Conservation (phyloP, 2,113 vertebrate genomes). For the Gadus macrocephalus region DNA sequence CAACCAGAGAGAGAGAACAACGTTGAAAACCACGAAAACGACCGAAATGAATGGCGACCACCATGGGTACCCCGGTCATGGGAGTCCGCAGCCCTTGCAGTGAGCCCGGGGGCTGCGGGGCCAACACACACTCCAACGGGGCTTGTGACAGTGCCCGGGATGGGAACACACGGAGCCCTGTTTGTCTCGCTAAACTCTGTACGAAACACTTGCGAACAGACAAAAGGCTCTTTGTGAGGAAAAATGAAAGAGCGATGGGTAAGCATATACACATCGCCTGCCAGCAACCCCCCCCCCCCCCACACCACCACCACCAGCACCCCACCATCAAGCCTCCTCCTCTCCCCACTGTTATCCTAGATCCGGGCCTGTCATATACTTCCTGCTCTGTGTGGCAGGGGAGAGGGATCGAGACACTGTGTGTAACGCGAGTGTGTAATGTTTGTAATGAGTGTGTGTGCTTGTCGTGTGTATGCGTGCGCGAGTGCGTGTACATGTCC, state of each 20-base stretch:
- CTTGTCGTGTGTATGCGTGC: too few species aligned
- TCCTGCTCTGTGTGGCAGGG: not conserved
- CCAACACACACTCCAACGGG: constrained; percentile 15
- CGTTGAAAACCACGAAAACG: constrained; percentile 15
- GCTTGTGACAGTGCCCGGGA: constrained; percentile 14
- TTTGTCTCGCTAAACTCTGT: constrained; percentile 26
- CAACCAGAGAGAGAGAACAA: not conserved
- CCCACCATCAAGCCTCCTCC: not conserved
- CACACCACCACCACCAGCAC: not conserved
- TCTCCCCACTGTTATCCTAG: not conserved
- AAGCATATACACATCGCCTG: too few species aligned
- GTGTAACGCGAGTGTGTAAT: too few species aligned
- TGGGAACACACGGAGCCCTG: constrained; percentile 16
- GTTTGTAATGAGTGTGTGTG: too few species aligned
- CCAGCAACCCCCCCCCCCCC: too few species aligned
- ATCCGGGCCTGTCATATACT: not conserved
- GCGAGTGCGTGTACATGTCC: too few species aligned
- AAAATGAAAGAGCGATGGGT: constrained; percentile 20
- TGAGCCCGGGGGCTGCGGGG: constrained; percentile 1
- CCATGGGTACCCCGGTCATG: constrained; percentile 16
- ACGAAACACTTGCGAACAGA: constrained; percentile 20
- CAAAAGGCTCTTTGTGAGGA: constrained; percentile 33
- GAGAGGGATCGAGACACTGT: too few species aligned
- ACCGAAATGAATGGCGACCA: constrained; percentile 1
- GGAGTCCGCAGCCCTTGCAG: constrained; percentile 9